Percentiles rank a stretch among this genome's conserved stretches.
These are phyloP conservation scores for Nebria ingens DNA, from an alignment of 1,140 invertebrate genomes.

Conservation along the genomic window DNA sequence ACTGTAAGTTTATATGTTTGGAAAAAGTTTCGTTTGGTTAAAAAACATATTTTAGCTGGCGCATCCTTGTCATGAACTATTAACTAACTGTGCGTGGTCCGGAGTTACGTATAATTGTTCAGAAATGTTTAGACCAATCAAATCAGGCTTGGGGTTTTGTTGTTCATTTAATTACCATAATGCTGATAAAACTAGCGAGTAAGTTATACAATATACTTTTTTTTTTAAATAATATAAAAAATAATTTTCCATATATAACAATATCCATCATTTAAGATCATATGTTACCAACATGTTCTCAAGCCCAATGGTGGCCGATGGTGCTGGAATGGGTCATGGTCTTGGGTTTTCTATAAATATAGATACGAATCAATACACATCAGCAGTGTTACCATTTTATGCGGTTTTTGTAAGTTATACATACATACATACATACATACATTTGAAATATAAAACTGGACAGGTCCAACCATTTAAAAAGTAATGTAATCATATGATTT, in stretches of 20 bases:
- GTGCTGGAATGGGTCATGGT: background rate
- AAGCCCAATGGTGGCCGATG: background rate
- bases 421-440: no score
- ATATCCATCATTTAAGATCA: no score
- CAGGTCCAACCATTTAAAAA: no score
- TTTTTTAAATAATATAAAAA: no score
- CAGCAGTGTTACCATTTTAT: background rate
- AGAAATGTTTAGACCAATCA: background rate
- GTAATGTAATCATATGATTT: no score
- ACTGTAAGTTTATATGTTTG: background rate
- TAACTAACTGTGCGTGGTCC: background rate
- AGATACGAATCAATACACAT: background rate
- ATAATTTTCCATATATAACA: no score
- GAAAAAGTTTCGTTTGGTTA: no score
- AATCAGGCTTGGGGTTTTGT: background rate
- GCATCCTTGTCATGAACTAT: background rate
- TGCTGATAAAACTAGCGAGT: no score
- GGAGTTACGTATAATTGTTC: background rate
- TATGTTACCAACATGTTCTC: no score
- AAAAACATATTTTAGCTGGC: background rate
- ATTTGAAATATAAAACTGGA: no score
- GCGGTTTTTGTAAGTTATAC: background rate
- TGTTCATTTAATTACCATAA: background rate
- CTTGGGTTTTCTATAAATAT: background rate
- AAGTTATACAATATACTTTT: no score